phyloP scores from a whole-genome alignment of 2,113 vertebrate genomes.

The Spea bombifrons region DNA sequence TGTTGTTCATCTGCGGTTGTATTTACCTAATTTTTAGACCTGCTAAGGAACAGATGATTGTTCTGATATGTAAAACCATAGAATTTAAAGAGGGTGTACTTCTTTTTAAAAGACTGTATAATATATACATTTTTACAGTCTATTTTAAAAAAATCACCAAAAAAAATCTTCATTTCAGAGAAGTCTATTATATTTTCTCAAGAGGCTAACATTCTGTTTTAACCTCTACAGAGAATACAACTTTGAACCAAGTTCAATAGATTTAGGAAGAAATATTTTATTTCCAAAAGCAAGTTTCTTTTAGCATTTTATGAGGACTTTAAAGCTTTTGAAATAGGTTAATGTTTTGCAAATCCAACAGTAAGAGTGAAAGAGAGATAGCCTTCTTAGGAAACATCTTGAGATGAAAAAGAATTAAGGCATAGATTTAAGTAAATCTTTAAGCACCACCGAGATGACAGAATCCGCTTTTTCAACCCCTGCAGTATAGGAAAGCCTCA shows the following conservation, averaged over 20 bases:
- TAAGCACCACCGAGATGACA: slow-evolving; percentile 26
- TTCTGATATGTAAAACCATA: too few species aligned
- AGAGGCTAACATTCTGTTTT: not conserved
- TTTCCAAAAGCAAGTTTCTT: slow-evolving; percentile 30
- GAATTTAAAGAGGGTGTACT: too few species aligned
- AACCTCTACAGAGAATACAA: slow-evolving; percentile 5
- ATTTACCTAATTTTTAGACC: too few species aligned
- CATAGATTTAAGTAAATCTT: slow-evolving; percentile 41
- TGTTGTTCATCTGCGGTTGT: too few species aligned
- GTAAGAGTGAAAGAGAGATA: slow-evolving; percentile 20
- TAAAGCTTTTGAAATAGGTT: slow-evolving; percentile 43
- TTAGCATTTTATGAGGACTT: slow-evolving; percentile 25
- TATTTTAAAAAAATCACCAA: not conserved
- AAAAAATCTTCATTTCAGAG: not conserved
- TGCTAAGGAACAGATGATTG: too few species aligned
- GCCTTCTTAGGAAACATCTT: slow-evolving; percentile 30
- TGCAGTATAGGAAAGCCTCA: slow-evolving; percentile 5
- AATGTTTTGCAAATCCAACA: slow-evolving; percentile 50
- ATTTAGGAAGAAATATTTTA: slow-evolving; percentile 25
- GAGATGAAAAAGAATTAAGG: slow-evolving; percentile 44
- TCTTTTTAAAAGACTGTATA: too few species aligned
- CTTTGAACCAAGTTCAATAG: slow-evolving; percentile 29
- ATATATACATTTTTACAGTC: too few species aligned
- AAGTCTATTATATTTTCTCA: not conserved
- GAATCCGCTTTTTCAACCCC: slow-evolving; percentile 23